Conservation (phyloP, 2,888 invertebrate genomes). For the Lysandra bellargus region DNA sequence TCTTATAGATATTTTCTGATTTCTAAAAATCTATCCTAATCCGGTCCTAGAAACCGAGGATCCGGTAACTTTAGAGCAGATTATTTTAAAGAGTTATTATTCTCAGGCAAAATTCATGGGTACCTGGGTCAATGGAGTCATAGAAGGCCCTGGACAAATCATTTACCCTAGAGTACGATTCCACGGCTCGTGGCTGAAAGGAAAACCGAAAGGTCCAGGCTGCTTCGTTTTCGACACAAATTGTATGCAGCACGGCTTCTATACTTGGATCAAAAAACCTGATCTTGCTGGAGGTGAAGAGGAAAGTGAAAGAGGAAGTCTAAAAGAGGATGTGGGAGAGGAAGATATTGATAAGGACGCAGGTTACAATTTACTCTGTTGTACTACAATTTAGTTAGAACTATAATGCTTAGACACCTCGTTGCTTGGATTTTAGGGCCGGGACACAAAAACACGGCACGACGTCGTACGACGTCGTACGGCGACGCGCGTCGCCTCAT, state of each 20-base stretch:
- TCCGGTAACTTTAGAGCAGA: no score
- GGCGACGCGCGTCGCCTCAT: no score
- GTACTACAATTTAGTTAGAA: no score
- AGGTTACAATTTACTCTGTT: not conserved
- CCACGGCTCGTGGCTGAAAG: slow-evolving; percentile 86
- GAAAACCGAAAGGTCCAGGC: slow-evolving; percentile 86
- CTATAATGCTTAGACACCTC: no score
- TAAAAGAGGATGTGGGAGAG: slow-evolving; percentile 65
- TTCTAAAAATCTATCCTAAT: no score
- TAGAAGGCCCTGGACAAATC: slow-evolving; percentile 87
- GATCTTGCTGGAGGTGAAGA: slow-evolving; percentile 61
- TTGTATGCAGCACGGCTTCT: slow-evolving; percentile 88
- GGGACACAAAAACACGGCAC: no score
- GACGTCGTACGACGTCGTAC: no score
- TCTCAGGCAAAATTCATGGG: slow-evolving; percentile 82
- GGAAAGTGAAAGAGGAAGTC: slow-evolving; percentile 63
- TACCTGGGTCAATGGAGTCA: slow-evolving; percentile 87
- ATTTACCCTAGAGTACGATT: slow-evolving; percentile 84
- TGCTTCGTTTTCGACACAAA: slow-evolving; percentile 89
- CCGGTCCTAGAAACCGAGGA: no score
- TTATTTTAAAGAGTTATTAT: not conserved
- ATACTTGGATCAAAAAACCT: slow-evolving; percentile 80
- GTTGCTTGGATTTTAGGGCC: no score
- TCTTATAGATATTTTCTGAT: no score
- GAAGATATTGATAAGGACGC: slow-evolving; percentile 62